Conservation (phyloP, 64 coral and sea anemone genomes). For the Montipora sp. region DNA sequence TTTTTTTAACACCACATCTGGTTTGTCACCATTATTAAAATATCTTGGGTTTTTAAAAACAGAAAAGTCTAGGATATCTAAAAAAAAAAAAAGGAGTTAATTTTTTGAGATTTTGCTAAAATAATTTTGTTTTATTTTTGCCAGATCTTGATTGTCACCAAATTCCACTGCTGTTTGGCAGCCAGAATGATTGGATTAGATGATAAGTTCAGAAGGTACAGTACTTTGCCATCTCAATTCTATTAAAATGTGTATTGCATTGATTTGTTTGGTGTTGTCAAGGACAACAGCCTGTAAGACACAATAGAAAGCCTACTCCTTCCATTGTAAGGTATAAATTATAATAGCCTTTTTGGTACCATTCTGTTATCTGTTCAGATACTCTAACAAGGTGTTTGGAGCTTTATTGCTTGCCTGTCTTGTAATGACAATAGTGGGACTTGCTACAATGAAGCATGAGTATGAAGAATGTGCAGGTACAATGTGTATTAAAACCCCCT, state of each 20-base stretch:
- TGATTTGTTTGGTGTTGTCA: too few relatives aligned
- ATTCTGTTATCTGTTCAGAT: slow-evolving; percentile 6
- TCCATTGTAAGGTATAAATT: neutral
- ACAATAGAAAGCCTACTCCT: neutral
- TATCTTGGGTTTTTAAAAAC: too few relatives aligned
- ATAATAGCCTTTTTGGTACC: neutral
- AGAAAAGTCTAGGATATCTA: too few relatives aligned
- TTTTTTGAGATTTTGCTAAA: too few relatives aligned
- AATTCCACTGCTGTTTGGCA: slow-evolving; percentile 87
- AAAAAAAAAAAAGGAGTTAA: too few relatives aligned
- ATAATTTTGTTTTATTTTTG: neutral
- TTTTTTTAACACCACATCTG: too few relatives aligned
- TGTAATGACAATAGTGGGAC: slow-evolving; percentile 58
- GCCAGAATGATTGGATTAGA: slow-evolving; percentile 82
- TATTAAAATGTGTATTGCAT: too few relatives aligned
- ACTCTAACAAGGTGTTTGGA: slow-evolving; percentile 35
- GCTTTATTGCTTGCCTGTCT: slow-evolving; percentile 37
- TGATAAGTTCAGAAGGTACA: slow-evolving; percentile 74
- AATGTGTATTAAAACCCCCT: neutral
- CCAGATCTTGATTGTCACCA: slow-evolving; percentile 70
- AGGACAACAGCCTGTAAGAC: too few relatives aligned
- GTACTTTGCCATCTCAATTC: neutral
- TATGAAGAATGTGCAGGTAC: slow-evolving; percentile 77
- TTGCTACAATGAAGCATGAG: slow-evolving; percentile 81
- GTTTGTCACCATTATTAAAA: too few relatives aligned